Evolutionary conservation across 1,140 invertebrate genomes (phyloP).

Genomic region (Drosophila funebris): DNA sequence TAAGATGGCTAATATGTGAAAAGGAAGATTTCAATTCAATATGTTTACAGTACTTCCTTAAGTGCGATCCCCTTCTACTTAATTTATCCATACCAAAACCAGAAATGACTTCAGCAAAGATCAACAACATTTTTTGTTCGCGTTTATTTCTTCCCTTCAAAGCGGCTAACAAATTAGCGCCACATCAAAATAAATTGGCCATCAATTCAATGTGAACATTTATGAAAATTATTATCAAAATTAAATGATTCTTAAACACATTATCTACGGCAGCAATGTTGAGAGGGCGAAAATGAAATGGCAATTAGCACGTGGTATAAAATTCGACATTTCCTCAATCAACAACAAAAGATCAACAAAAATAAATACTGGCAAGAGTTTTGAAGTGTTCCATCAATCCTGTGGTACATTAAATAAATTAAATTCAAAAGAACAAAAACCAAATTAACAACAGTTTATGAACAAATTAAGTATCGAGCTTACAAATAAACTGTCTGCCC

Average conservation of each 20-base stretch:
- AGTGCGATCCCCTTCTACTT: background rate
- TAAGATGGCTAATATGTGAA: background rate
- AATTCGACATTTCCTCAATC: slow-evolving; percentile 76
- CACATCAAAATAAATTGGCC: slow-evolving; percentile 49
- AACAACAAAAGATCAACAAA: slow-evolving; percentile 33
- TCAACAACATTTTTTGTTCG: slow-evolving; percentile 1
- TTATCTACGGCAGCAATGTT: slow-evolving; percentile 22
- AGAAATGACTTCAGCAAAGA: slow-evolving; percentile 19
- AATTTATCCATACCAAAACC: slow-evolving; percentile 8
- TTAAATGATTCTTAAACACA: slow-evolving; percentile 69
- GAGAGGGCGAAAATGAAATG: slow-evolving; percentile 41
- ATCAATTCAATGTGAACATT: slow-evolving; percentile 43
- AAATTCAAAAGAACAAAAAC: slow-evolving; percentile 67
- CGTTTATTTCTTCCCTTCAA: slow-evolving; percentile 23
- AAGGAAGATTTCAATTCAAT: background rate
- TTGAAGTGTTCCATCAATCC: slow-evolving; percentile 72
- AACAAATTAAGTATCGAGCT: slow-evolving; percentile 72
- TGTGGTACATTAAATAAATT: slow-evolving; percentile 68
- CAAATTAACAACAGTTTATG: slow-evolving; percentile 75
- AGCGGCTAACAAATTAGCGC: slow-evolving; percentile 50
- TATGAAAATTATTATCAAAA: slow-evolving; percentile 72
- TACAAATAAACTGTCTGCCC: slow-evolving; percentile 57
- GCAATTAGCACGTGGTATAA: slow-evolving; percentile 60
- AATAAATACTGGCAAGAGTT: slow-evolving; percentile 1
- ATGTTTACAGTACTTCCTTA: background rate